These are phyloP conservation scores for Amphipyra berbera DNA, from an alignment of 2,888 invertebrate genomes.

Conservation along the genomic window DNA sequence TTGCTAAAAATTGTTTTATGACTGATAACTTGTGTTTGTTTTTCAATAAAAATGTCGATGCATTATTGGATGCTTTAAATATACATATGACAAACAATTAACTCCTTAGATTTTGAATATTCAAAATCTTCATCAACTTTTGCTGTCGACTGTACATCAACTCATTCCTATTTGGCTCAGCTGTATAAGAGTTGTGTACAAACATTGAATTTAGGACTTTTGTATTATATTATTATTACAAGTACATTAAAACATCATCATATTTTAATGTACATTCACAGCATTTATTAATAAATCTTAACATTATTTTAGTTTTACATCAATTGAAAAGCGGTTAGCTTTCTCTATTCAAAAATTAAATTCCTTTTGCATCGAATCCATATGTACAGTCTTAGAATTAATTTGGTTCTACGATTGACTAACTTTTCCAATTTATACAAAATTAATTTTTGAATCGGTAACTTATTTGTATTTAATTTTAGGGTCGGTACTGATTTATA, in stretches of 20 bases:
- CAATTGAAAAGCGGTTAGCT: slow-evolving; percentile 53
- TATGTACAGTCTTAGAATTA: slow-evolving; percentile 69
- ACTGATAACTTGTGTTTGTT: too few relatives aligned
- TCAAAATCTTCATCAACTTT: too few relatives aligned
- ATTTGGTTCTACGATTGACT: slow-evolving; percentile 45
- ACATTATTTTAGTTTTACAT: neutral
- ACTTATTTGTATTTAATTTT: neutral
- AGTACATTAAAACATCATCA: slow-evolving; percentile 1
- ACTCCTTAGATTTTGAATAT: too few relatives aligned
- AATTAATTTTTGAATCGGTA: slow-evolving; percentile 1
- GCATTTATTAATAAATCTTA: slow-evolving; percentile 14
- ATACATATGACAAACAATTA: too few relatives aligned
- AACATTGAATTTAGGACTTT: neutral
- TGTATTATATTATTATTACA: slow-evolving; percentile 7
- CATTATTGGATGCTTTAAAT: too few relatives aligned
- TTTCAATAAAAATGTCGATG: too few relatives aligned
- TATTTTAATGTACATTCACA: slow-evolving; percentile 22
- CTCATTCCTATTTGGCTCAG: slow-evolving; percentile 2
- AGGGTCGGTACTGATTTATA: slow-evolving; percentile 5
- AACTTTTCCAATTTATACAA: slow-evolving; percentile 11
- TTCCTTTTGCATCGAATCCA: slow-evolving; percentile 81
- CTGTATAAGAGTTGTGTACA: neutral
- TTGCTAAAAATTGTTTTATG: too few relatives aligned
- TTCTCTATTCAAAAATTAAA: slow-evolving; percentile 73
- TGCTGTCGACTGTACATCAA: neutral